These are phyloP conservation scores for Tylochromis polylepis DNA, from an alignment of 2,113 vertebrate genomes.

Conservation along the genomic window DNA sequence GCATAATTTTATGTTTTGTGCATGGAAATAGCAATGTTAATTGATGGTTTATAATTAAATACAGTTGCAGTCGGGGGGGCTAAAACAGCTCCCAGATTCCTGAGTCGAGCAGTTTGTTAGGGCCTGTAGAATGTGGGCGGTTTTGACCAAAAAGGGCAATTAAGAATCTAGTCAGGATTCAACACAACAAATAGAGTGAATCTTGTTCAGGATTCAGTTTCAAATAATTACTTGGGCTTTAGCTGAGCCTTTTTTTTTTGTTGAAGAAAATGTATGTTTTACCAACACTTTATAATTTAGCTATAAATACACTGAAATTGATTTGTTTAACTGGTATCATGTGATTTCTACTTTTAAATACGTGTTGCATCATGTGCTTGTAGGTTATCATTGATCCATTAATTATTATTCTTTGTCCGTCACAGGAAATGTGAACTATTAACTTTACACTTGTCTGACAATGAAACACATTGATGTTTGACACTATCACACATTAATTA, in stretches of 20 bases:
- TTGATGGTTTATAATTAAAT: background rate
- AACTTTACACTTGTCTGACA: background rate
- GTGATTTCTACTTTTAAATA: background rate
- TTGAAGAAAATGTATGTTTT: background rate
- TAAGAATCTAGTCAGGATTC: background rate
- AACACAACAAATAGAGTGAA: background rate
- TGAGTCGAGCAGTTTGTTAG: background rate
- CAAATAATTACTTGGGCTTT: background rate
- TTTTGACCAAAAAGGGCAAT: background rate
- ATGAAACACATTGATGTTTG: too few relatives aligned
- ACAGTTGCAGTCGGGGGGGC: background rate
- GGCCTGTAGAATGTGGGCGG: background rate
- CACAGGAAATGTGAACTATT: background rate
- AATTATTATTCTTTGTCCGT: background rate
- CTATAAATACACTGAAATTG: background rate
- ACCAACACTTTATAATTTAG: background rate
- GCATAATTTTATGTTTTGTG: background rate
- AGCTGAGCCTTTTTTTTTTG: background rate
- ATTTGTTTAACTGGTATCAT: background rate
- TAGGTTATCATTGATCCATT: background rate
- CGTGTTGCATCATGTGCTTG: background rate
- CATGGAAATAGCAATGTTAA: background rate
- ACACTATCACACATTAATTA: background rate
- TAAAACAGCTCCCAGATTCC: background rate
- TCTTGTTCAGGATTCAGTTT: background rate